Conservation (phyloP, 2,113 vertebrate genomes). For the Perca schrenkii region DNA sequence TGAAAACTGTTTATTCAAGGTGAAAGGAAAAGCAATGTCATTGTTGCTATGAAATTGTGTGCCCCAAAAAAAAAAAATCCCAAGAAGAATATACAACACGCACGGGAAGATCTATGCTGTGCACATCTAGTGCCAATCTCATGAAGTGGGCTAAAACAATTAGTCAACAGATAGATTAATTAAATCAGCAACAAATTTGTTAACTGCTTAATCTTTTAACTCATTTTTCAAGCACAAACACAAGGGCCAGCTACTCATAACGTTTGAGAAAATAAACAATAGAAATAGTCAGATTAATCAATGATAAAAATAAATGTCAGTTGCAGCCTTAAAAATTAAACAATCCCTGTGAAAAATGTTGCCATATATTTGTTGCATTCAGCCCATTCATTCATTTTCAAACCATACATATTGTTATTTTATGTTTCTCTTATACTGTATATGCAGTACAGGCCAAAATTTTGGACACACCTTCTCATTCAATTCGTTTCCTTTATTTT, state of each 20-base stretch:
- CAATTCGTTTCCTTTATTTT: too few species aligned
- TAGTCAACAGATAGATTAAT: background rate
- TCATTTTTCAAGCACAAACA: background rate
- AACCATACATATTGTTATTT: constrained; percentile 12
- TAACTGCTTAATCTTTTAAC: background rate
- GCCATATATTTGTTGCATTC: background rate
- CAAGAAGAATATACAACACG: background rate
- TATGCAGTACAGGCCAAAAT: too few species aligned
- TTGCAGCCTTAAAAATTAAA: background rate
- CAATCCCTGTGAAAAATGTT: background rate
- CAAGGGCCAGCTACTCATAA: background rate
- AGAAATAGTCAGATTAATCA: background rate
- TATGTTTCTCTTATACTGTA: background rate
- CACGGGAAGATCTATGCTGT: background rate
- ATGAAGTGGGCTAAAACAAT: background rate
- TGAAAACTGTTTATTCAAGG: background rate
- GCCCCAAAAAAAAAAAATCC: background rate
- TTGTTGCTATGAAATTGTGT: background rate
- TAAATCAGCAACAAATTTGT: background rate
- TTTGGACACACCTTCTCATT: too few species aligned
- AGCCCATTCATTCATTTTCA: constrained; percentile 1
- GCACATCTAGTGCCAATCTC: background rate
- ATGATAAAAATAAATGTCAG: background rate
- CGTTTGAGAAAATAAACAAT: background rate
- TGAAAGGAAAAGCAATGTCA: background rate